Evolutionary conservation across 1,140 invertebrate species (phyloP), one percentile per base, ranked within the genome.

Genomic region (Nomia melanderi): DNA sequence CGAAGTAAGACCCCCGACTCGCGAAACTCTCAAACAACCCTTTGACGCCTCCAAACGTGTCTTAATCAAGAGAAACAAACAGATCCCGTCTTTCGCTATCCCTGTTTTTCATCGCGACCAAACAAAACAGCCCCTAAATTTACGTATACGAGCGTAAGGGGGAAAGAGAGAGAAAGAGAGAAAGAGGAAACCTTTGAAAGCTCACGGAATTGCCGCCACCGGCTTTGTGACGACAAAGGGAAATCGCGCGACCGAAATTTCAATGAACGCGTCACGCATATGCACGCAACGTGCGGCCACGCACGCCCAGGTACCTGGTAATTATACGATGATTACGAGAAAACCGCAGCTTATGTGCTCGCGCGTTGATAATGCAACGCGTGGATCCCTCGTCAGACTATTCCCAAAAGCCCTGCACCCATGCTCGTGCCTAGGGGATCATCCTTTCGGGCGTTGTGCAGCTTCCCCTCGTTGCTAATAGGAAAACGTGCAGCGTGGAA

Each of bases 51-150:
- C 31, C 79, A 63, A 39, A 65, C 67, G 63, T 62, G 76, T 62
- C 36, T 67, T 60, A 83, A 81, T 83, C 78, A 83, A 62, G 41
- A 54, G 36, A 57, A 78, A 81, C 79, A 78, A 83, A 83, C 76
- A 81, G 39, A 47, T 7, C 14, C 12, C 29, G 63, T 83, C 23
- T 67, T 56, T 75, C 60, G 1, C 8, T 14, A 7, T 39, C 23
- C n/a, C 7, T 31, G 27, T n/a, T 36, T 12, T 23, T 41, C 44
- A 17, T 29, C 25, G 29, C 17, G 14, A 11, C 9, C 17, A 12
- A 27, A 73, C 74, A 59, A 81, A 81, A 77, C 73, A 54, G 29
- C 47, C 31, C 39, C 33, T 56, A 82, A 81, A 72, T 81, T 63
- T 65, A 36, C 33, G 39, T 14, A 53, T 20, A 23, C 44, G 33